Conservation (phyloP, 2,888 invertebrate genomes). For the Tetragnatha montana region DNA sequence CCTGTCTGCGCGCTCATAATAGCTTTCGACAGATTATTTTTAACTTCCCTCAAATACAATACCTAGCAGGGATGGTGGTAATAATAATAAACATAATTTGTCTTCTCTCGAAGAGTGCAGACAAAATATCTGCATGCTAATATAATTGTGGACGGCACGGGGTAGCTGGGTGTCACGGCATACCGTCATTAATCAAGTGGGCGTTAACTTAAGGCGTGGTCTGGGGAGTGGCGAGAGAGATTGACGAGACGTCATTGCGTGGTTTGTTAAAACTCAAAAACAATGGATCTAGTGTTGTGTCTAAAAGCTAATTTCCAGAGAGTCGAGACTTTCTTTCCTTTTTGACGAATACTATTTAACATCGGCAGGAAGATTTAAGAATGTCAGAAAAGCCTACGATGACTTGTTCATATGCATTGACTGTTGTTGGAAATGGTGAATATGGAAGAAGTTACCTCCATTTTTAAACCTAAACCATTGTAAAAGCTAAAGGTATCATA, state of each 20-base stretch:
- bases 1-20: not conserved
- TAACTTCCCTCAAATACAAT: not conserved
- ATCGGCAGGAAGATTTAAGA: too few species aligned
- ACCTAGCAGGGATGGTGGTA: not conserved
- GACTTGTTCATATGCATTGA: too few species aligned
- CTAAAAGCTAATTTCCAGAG: too few species aligned
- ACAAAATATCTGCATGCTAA: conserved; percentile 37
- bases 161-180: conserved; percentile 59
- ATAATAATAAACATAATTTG: not conserved
- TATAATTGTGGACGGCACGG: conserved; percentile 52
- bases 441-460: too few species aligned
- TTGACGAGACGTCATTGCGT: conserved; percentile 54
- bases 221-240: conserved; percentile 52
- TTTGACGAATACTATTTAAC: too few species aligned
- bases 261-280: conserved; percentile 46
- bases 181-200: conserved; percentile 68
- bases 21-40: not conserved
- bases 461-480: too few species aligned
- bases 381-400: too few species aligned
- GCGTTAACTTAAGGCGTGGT: conserved; percentile 67
- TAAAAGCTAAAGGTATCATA: too few species aligned
- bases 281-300: too few species aligned
- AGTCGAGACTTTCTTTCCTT: too few species aligned
- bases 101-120: not conserved
- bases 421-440: too few species aligned